These are phyloP conservation scores for Oncopeltus fasciatus DNA, from an alignment of 1,140 invertebrate species.

Conservation along the genomic window DNA sequence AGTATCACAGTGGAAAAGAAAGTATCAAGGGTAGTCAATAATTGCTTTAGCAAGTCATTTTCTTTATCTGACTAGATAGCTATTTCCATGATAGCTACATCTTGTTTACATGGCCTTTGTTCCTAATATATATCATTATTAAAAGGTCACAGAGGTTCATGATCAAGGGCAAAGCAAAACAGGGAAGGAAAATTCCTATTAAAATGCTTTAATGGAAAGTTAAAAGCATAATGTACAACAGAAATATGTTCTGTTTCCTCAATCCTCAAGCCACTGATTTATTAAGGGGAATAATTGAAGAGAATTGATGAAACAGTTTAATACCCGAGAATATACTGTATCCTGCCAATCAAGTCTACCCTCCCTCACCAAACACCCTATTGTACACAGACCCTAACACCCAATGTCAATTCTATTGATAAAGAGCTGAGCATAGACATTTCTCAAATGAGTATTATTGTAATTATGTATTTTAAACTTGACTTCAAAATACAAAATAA, in stretches of 20 bases:
- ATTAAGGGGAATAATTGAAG: not conserved
- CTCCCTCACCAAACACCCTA: not conserved
- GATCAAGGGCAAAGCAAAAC: constrained; percentile 3
- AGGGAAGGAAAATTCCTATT: too few species aligned
- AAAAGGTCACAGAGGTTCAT: constrained; percentile 3
- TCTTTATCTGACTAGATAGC: not conserved
- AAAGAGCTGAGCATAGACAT: too few species aligned
- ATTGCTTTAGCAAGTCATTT: not conserved
- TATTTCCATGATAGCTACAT: constrained; percentile 1
- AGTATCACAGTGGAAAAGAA: not conserved
- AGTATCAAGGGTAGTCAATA: not conserved
- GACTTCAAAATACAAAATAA: too few species aligned
- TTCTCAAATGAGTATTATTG: too few species aligned
- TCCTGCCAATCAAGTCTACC: constrained; percentile 13
- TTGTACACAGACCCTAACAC: not conserved
- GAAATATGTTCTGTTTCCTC: too few species aligned
- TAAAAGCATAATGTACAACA: too few species aligned
- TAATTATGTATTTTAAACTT: too few species aligned
- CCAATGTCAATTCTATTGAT: too few species aligned
- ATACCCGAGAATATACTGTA: constrained; percentile 13
- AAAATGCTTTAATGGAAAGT: too few species aligned
- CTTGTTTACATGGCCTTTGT: constrained; percentile 2
- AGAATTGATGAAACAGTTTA: constrained; percentile 14
- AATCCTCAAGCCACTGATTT: not conserved
- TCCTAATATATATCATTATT: not conserved